Base-by-base conservation (phyloP, 2,888 invertebrate genomes). In the Neoscelio sp. region DNA sequence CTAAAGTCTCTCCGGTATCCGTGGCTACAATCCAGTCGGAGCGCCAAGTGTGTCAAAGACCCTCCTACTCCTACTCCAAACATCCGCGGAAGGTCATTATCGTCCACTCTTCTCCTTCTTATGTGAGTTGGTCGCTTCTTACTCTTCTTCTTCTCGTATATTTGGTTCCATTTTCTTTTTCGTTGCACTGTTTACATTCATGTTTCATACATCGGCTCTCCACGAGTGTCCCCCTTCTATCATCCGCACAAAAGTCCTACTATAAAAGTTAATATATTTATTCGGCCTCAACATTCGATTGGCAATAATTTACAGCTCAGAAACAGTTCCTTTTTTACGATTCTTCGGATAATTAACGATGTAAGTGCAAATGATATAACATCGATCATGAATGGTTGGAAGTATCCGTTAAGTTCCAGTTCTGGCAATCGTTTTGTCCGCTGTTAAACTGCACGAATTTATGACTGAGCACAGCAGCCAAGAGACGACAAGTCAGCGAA, bases 11-110 rank as follows among this genome's bases (percentile, higher is more conserved):
- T 85, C 84, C 85, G 83, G 84, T 84, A 82, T 78, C 78, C 78
- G 80, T 78, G 86, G 85, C 84, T 86, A 86, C 87, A 85, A 87
- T 87, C 86, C 87, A 87, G 85, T 84, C 85, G 76, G 85, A 85
- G 85, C 85, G 85, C 86, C 88, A 90, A 90, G 90, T 90, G 85
- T 90, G 90, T 90, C 90, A 90, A 86, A 89, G 87, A 84, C 86
- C 85, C 90, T 90, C 90, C 90, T 90, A 89, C 90, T 89, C 88
- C 86, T 74, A 67, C 82, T 70, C 23, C 85, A 78, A 77, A 79
- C 84, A 80, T 81, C 85, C 89, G 84, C 84, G 86, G 89, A 90
- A 90, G 90, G 89, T 90, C 90, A 89, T 90, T 89, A 89, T 88
- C 87, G 86, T 87, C 85, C 82, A 38, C 50, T 79, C 65, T 71